phyloP scores from a whole-genome alignment of 2,797 vertebrate species.

The Mormyrops boulengeri region DNA sequence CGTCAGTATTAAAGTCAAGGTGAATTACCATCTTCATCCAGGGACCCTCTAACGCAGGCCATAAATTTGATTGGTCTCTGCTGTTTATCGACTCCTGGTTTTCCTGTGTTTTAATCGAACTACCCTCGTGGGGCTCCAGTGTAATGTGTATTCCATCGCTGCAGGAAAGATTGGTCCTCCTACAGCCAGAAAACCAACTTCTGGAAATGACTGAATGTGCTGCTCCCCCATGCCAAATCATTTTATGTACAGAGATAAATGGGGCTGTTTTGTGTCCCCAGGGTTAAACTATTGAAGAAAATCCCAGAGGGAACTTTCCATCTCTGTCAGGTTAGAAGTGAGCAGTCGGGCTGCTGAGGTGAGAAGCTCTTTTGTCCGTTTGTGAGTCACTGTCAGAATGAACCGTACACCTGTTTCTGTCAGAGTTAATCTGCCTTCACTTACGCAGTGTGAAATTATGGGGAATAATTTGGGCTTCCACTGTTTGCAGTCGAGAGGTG shows the following conservation, averaged over 20 bases:
- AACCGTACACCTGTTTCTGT: neutral
- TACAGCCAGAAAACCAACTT: neutral
- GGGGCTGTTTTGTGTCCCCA: neutral
- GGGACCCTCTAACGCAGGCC: neutral
- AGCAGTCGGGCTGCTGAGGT: neutral
- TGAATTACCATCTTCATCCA: conserved; percentile 10
- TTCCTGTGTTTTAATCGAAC: neutral
- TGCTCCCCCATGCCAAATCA: too few species aligned
- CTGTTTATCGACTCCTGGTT: conserved; percentile 12
- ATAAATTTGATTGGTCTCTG: conserved; percentile 4
- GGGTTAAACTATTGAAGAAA: neutral
- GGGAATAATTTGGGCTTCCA: neutral
- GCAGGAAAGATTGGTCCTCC: conserved; percentile 1
- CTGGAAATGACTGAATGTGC: neutral
- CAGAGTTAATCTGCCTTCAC: neutral
- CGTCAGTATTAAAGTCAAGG: conserved; percentile 4
- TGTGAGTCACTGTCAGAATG: neutral
- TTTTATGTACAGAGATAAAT: neutral
- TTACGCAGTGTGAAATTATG: neutral
- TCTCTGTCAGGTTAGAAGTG: neutral
- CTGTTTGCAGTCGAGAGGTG: neutral
- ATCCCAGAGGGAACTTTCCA: neutral
- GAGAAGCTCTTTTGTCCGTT: neutral
- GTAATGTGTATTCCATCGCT: conserved; percentile 1
- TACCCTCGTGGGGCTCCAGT: neutral